Evolutionary conservation across 2,113 vertebrate species (phyloP).

Genomic region (Apodemus speciosus): DNA sequence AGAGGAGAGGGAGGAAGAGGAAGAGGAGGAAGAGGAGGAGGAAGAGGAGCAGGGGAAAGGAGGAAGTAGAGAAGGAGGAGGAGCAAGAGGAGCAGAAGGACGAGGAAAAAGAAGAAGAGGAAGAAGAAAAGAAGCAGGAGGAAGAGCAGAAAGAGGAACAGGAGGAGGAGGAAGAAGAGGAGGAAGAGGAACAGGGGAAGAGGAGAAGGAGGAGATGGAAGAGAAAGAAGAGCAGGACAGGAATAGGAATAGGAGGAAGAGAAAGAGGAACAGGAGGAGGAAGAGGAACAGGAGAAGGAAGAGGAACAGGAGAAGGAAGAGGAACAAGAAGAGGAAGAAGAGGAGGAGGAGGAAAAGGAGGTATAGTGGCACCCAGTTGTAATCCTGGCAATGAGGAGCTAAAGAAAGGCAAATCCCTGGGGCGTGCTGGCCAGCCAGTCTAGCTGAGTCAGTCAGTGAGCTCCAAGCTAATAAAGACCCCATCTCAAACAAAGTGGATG

Average conservation of each 20-base stretch:
- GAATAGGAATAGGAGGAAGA: background rate
- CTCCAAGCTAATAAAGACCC: background rate
- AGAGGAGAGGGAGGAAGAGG: background rate
- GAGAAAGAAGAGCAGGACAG: no score
- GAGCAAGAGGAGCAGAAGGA: background rate
- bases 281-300: fast-evolving
- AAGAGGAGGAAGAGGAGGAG: background rate
- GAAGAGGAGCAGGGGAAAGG: background rate
- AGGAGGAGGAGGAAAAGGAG: background rate
- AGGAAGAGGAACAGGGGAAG: no score
- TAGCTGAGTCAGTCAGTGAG: background rate
- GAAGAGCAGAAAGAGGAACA: fast-evolving
- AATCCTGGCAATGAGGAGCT: background rate
- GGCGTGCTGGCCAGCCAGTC: no score
- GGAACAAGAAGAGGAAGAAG: no score
- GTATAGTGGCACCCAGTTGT: background rate
- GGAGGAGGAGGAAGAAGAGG: fast-evolving
- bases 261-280: fast-evolving
- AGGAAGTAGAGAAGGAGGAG: background rate
- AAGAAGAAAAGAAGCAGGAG: background rate
- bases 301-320: background rate
- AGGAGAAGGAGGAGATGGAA: background rate
- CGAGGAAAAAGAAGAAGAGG: background rate
- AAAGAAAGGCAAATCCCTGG: background rate
- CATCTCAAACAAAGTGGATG: background rate